phyloP scores from a whole-genome alignment of 2,797 vertebrate genomes.

The Falco biarmicus region DNA sequence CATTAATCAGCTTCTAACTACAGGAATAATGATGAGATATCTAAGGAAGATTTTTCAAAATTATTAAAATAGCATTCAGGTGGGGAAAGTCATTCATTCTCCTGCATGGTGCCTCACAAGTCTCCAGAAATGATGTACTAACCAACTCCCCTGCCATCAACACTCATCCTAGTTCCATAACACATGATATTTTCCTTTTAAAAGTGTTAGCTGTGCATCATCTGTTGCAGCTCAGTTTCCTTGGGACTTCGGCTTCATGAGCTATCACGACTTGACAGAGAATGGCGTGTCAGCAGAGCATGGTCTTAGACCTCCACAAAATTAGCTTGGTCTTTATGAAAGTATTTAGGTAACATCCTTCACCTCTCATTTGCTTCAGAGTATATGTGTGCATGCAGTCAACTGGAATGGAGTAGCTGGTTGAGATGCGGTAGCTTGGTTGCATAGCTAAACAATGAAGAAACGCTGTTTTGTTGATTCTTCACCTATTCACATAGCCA shows the following conservation, averaged over 20 bases:
- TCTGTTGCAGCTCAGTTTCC: background rate
- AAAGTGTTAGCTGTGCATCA: background rate
- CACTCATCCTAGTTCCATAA: background rate
- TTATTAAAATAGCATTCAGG: constrained; percentile 46
- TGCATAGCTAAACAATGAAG: background rate
- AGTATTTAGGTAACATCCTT: background rate
- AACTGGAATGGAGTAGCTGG: background rate
- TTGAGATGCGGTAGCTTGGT: background rate
- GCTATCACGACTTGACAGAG: background rate
- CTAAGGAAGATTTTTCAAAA: constrained; percentile 30
- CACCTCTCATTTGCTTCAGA: background rate
- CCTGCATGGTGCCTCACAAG: background rate
- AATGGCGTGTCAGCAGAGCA: background rate
- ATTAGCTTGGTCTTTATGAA: background rate
- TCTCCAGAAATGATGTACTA: background rate
- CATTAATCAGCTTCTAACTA: constrained; percentile 63
- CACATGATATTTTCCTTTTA: background rate
- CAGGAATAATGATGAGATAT: constrained; percentile 32
- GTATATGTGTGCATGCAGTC: background rate
- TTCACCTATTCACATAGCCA: background rate
- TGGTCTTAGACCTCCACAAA: background rate
- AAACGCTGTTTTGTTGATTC: background rate
- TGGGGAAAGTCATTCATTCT: background rate
- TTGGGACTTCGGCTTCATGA: background rate
- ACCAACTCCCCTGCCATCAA: background rate